Evolutionary conservation across 2,888 invertebrate species (phyloP).

Genomic region (Graphium colonna): DNA sequence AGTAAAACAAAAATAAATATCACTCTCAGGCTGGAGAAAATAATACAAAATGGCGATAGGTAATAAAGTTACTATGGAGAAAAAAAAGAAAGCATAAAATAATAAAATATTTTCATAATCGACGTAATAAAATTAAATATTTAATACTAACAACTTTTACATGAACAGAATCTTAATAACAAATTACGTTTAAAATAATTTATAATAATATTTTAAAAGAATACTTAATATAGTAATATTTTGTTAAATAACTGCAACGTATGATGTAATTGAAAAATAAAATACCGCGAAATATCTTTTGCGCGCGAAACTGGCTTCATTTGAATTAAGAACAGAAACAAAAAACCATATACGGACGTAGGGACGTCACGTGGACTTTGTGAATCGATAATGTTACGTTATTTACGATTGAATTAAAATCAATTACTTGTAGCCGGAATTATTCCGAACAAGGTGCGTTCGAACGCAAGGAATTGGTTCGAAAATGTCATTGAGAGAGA

Average conservation of each 20-base stretch:
- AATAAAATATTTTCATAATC: no score
- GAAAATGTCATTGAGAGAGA: no score
- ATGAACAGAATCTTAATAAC: no score
- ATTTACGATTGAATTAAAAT: slow-evolving; percentile 72
- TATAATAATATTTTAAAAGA: slow-evolving; percentile 1
- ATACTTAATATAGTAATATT: background rate
- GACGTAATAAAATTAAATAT: no score
- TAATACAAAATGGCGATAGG: no score
- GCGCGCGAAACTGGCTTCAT: slow-evolving; percentile 28
- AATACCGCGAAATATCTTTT: slow-evolving; percentile 19
- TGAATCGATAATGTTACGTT: slow-evolving; percentile 59
- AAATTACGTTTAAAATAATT: no score
- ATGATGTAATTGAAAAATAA: slow-evolving; percentile 5
- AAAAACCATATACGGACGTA: slow-evolving; percentile 19
- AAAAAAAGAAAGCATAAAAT: no score
- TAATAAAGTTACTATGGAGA: no score
- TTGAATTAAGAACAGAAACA: slow-evolving; percentile 33
- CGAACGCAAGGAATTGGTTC: no score
- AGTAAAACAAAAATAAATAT: no score
- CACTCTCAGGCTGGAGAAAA: no score
- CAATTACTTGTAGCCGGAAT: slow-evolving; percentile 55
- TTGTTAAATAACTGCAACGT: background rate
- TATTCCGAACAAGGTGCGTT: slow-evolving; percentile 25
- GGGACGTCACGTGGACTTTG: slow-evolving; percentile 43
- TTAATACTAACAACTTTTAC: no score